These are phyloP conservation scores for Anthoscopus minutus DNA, from an alignment of 2,113 vertebrate genomes.

Conservation along the genomic window DNA sequence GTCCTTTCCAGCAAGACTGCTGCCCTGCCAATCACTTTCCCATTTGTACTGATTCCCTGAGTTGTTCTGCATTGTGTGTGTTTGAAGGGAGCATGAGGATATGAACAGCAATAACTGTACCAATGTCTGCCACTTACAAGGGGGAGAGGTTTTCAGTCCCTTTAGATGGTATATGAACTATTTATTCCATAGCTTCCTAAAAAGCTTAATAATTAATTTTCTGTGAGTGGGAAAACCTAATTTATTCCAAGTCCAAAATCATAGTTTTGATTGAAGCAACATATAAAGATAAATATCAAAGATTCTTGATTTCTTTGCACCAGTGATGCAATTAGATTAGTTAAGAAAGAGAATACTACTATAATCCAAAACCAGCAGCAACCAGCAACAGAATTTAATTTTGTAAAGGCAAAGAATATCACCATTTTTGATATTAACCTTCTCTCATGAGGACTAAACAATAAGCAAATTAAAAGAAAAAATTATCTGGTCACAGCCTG, in stretches of 20 bases:
- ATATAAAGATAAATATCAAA: background rate
- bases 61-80: background rate
- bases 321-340: background rate
- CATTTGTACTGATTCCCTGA: background rate
- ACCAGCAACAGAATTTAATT: background rate
- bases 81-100: background rate
- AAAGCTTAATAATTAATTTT: background rate
- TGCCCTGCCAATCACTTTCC: background rate
- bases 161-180: background rate
- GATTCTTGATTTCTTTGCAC: background rate
- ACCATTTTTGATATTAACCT: rapidly evolving
- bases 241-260: background rate
- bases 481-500: background rate
- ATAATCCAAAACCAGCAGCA: background rate
- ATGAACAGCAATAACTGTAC: background rate
- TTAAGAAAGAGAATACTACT: background rate
- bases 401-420: background rate
- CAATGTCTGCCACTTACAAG: background rate
- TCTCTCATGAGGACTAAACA: background rate
- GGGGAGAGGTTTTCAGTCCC: background rate
- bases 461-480: background rate
- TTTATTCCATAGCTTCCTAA: background rate
- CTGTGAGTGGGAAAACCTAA: background rate
- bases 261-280: background rate
- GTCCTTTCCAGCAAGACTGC: background rate